Evolutionary conservation across 1,140 invertebrate species (phyloP).

Genomic region (Brachionus plicatilis): DNA sequence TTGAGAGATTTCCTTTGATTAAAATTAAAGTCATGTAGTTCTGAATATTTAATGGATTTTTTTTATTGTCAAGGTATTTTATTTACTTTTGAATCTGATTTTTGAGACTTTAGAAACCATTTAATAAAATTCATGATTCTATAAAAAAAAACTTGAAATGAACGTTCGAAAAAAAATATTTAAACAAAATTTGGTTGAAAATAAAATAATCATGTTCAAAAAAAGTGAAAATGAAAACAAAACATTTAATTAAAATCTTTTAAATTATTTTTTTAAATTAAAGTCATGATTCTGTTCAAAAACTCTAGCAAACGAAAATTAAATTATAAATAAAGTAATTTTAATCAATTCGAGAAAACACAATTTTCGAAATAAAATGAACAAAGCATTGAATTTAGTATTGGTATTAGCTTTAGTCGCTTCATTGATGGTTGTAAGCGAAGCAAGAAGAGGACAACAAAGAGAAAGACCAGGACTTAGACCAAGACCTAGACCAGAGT

Average conservation of each 20-base stretch:
- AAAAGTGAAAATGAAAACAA: no score
- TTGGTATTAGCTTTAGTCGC: background rate
- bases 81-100: no score
- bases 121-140: background rate
- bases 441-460: background rate
- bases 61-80: background rate
- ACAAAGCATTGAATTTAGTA: background rate
- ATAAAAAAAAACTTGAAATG: no score
- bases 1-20: no score
- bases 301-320: no score
- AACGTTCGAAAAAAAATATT: no score
- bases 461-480: background rate
- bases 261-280: no score
- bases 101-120: background rate
- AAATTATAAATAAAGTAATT: background rate
- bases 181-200: no score
- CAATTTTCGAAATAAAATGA: no score
- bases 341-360: background rate
- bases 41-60: background rate
- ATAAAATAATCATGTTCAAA: no score
- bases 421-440: background rate
- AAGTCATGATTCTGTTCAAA: no score
- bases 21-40: background rate
- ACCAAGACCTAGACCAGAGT: background rate
- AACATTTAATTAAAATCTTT: no score